Percentiles rank a stretch among this genome's conserved stretches.
Conservation (phyloP, 35 echinoderm and acorn worm genomes). For the Ophioderma brevispina region DNA sequence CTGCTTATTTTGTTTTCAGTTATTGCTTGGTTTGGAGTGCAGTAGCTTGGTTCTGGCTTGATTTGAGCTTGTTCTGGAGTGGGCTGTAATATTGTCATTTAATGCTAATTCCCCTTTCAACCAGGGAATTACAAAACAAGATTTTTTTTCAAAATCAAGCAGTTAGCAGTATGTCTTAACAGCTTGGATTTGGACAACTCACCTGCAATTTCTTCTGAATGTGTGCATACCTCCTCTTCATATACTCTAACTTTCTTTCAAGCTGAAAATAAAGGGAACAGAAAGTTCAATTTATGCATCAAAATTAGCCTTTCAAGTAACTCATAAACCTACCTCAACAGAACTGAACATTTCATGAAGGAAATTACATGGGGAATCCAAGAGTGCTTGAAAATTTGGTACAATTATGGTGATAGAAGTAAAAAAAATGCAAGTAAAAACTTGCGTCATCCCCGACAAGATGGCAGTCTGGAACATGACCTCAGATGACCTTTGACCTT, state of each 20-base stretch:
- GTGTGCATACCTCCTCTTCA: conserved; percentile 41
- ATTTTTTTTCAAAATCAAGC: not conserved
- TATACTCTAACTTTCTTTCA: conserved; percentile 7
- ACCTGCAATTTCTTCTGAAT: conserved; percentile 48
- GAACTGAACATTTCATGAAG: too few species aligned
- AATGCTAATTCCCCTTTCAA: too few species aligned
- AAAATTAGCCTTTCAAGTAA: too few species aligned
- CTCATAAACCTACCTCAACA: too few species aligned
- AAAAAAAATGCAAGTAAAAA: too few species aligned
- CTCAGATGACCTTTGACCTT: too few species aligned
- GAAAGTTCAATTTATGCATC: too few species aligned
- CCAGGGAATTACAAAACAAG: not conserved
- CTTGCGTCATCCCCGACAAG: too few species aligned
- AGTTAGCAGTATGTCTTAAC: not conserved
- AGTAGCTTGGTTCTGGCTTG: not conserved
- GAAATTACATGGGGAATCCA: too few species aligned
- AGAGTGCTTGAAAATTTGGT: too few species aligned
- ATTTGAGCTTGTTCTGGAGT: not conserved
- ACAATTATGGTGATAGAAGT: too few species aligned
- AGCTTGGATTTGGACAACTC: conserved; percentile 6
- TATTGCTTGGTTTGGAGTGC: not conserved
- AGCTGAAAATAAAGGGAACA: conserved; percentile 24
- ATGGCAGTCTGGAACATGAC: too few species aligned
- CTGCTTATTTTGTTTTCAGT: not conserved
- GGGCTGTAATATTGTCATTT: not conserved